phyloP scores from a whole-genome alignment of 2,888 invertebrate genomes.

The Heteromurus nitidus region DNA sequence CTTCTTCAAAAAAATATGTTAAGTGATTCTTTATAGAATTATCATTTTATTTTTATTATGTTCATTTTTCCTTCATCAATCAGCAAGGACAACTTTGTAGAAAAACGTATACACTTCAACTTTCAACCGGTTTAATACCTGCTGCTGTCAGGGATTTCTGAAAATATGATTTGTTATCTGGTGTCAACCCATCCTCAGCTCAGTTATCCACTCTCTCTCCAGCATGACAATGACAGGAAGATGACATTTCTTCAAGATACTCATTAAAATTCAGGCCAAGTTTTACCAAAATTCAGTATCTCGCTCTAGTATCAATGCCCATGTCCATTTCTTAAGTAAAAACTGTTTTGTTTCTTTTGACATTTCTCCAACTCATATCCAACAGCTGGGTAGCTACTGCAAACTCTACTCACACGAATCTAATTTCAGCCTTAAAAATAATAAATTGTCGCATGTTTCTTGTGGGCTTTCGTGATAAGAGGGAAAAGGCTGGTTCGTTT shows the following conservation, averaged over 20 bases:
- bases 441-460: neutral
- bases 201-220: neutral
- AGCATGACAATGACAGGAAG: neutral
- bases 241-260: neutral
- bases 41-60: neutral
- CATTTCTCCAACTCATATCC: neutral
- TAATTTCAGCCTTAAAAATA: slow-evolving; percentile 2
- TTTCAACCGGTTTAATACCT: neutral
- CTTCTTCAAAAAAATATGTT: neutral
- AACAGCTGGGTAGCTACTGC: neutral
- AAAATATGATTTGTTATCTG: slow-evolving; percentile 6
- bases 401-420: slow-evolving; percentile 4
- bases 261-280: neutral
- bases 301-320: neutral
- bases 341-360: no score
- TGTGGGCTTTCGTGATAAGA: neutral
- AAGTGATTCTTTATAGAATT: neutral
- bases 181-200: slow-evolving; percentile 6
- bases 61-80: neutral
- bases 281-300: no score
- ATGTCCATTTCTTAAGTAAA: neutral
- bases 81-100: no score
- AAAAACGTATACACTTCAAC: no score
- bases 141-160: neutral
- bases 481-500: neutral